A percentile compares a stretch with the other conserved stretches of the same genome.
These are phyloP conservation scores for Eulemur albifrons DNA, from an alignment of 2,797 vertebrate species.

Conservation along the genomic window DNA sequence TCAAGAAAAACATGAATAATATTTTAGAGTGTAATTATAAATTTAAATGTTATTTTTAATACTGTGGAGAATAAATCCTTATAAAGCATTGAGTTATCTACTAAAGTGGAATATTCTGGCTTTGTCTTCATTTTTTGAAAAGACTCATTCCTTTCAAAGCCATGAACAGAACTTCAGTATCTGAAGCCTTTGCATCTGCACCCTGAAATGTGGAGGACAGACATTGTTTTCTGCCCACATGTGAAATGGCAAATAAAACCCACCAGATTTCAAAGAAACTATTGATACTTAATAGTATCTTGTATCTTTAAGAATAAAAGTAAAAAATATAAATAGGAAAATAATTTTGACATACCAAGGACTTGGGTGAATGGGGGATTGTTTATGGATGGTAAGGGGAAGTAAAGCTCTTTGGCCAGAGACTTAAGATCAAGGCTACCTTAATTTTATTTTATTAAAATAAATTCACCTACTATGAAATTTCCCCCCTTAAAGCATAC, in stretches of 20 bases:
- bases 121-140: neutral
- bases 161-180: neutral
- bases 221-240: neutral
- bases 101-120: neutral
- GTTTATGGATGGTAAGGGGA: neutral
- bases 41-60: neutral
- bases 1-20: neutral
- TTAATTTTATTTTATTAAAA: neutral
- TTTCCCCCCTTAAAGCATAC: neutral
- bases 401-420: neutral
- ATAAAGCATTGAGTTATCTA: neutral
- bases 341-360: slow-evolving; percentile 14
- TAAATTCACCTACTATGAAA: neutral
- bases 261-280: neutral
- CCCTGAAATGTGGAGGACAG: neutral
- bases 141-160: neutral
- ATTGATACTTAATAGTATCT: too few relatives aligned
- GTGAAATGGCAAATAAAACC: neutral
- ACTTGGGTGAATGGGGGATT: neutral
- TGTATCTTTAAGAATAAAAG: neutral
- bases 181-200: neutral
- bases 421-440: neutral
- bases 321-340: neutral
- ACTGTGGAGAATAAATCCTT: neutral
- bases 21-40: neutral